These are phyloP conservation scores for Hemistola chrysoprasaria DNA, from an alignment of 2,888 invertebrate genomes.

Conservation along the genomic window DNA sequence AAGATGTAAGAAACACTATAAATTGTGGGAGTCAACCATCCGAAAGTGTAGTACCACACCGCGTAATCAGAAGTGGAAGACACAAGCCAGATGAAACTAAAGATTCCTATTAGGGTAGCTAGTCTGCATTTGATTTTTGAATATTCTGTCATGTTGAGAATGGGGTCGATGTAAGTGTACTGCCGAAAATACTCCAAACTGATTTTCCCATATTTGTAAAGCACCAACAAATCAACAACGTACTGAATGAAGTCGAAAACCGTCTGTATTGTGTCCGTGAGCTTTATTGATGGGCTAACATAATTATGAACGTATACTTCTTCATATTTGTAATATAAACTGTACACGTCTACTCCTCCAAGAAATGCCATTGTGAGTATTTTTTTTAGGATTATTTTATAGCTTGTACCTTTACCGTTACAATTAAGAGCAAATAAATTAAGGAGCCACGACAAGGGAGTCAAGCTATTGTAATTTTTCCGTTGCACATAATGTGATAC, in stretches of 20 bases:
- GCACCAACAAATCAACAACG: conserved; percentile 52
- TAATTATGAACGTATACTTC: conserved; percentile 32
- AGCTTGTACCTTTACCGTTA: conserved; percentile 21
- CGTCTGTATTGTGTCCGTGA: conserved; percentile 55
- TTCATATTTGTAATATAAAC: conserved; percentile 48
- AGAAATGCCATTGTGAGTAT: conserved; percentile 26
- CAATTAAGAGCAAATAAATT: conserved; percentile 50
- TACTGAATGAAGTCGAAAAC: conserved; percentile 56
- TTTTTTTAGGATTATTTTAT: conserved; percentile 12
- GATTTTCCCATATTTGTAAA: conserved; percentile 53
- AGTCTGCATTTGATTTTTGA: conserved; percentile 39
- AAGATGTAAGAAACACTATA: conserved; percentile 50
- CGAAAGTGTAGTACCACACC: conserved; percentile 50
- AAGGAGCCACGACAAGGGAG: conserved; percentile 42
- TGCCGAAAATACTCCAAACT: conserved; percentile 52
- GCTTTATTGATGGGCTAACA: conserved; percentile 45
- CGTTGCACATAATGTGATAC: conserved; percentile 2
- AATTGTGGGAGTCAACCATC: conserved; percentile 36
- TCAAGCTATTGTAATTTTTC: conserved; percentile 32
- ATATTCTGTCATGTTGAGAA: conserved; percentile 43
- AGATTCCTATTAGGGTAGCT: conserved; percentile 37
- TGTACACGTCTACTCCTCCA: conserved; percentile 36
- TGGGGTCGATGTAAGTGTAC: conserved; percentile 51
- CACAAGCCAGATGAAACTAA: conserved; percentile 42
- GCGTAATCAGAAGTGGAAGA: conserved; percentile 46